Base-by-base conservation (phyloP, 1,140 invertebrate genomes). In the Drosophila rufa region DNA sequence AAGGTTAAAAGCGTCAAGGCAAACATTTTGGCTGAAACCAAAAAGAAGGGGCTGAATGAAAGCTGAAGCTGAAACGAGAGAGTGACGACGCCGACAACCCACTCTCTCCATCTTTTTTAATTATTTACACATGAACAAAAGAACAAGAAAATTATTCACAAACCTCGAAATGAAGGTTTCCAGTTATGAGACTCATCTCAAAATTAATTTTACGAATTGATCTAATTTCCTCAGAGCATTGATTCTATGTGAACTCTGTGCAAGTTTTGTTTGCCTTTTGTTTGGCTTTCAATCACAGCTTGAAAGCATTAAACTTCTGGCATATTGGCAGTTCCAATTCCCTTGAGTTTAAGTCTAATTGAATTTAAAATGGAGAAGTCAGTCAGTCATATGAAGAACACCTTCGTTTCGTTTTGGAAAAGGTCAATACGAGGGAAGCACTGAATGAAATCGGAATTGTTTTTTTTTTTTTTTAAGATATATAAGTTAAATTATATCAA, bases 1-100 rank as follows among this genome's bases (percentile, higher is more conserved):
- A 86, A 86, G 82, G 82, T 79, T 86, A 82, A 82, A 86, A 73
- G 66, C 83, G 75, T 56, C 83, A 86, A 73, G 62, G 79, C 79
- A 82, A 86, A 82, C 75, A 87, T 82, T 82, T 86, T 87, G 66
- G 82, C 82, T 62, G 51, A 60, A 43, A 40, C 33, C 42, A 65
- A 62, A 45, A 61, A 14, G 33, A 7, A 40, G 46, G 40, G 43
- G 43, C 9, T 22, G 5, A 36, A 42, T 22, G 5, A 36, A 42
- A 40, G 40, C 5, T 48, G 53, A n/a, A 55, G 15, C 25, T 15
- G n/a, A 17, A 57, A 40, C 9, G 15, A 38, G 30, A 45, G 11
- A 56, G 19, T 9, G 62, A 14, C 6, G 30, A 8, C 30, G 25
- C 30, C 17, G 7, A 5, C 0, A 38, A 25, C 11, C 47, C 59